A percentile compares a stretch with the other conserved stretches of the same genome.
phyloP scores from a whole-genome alignment of 2,113 vertebrate species.

The Nycticebus coucang region DNA sequence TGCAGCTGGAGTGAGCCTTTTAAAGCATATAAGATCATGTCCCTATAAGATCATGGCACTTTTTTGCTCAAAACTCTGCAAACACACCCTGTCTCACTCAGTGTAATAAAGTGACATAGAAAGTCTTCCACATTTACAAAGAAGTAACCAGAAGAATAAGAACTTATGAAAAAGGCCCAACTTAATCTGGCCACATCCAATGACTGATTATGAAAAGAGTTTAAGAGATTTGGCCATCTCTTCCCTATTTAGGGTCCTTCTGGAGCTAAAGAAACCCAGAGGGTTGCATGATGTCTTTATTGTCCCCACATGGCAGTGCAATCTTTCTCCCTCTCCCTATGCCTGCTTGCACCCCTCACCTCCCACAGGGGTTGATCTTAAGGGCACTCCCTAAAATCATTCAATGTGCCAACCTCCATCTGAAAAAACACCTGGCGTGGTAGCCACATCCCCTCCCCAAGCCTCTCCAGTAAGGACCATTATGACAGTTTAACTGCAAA shows the following conservation, averaged over 20 bases:
- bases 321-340: background rate
- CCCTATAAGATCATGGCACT: background rate
- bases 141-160: slow-evolving; percentile 25
- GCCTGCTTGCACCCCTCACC: background rate
- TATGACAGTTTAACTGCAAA: background rate
- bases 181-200: background rate
- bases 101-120: background rate
- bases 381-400: background rate
- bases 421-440: background rate
- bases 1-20: background rate
- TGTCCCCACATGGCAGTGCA: background rate
- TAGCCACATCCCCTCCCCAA: background rate
- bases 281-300: background rate
- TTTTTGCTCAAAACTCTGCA: background rate
- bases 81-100: background rate
- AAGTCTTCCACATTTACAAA: background rate
- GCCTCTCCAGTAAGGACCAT: background rate
- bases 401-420: background rate
- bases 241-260: background rate
- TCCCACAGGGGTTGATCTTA: background rate
- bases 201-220: background rate
- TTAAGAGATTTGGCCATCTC: background rate
- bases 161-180: background rate
- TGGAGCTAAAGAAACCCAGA: background rate
- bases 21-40: background rate